Evolutionary conservation across 2,797 vertebrate genomes (phyloP).

Genomic region (Cossypha caffra): DNA sequence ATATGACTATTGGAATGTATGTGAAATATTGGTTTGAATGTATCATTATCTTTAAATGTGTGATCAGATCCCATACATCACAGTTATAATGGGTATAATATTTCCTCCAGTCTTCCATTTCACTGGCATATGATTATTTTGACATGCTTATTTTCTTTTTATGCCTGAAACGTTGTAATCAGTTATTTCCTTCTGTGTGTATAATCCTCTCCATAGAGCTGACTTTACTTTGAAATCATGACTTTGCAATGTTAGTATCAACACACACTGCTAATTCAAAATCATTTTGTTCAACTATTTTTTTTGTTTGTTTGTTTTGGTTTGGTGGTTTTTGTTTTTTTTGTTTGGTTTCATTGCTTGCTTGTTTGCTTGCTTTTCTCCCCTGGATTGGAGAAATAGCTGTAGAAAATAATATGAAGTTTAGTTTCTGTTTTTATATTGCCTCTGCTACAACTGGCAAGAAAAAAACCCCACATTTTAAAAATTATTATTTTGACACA

Average conservation of each 20-base stretch:
- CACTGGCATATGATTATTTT: not conserved
- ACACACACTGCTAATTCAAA: not conserved
- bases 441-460: not conserved
- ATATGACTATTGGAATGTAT: not conserved
- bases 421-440: not conserved
- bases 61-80: not conserved
- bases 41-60: not conserved
- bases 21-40: not conserved
- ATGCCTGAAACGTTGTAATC: not conserved
- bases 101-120: not conserved
- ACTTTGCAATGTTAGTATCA: not conserved
- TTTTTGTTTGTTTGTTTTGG: not conserved
- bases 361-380: not conserved
- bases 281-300: not conserved
- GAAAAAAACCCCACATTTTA: not conserved
- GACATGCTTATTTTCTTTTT: not conserved
- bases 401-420: not conserved
- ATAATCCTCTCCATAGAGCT: not conserved
- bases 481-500: not conserved
- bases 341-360: accelerated
- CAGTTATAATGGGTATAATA: not conserved
- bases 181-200: not conserved
- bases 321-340: not conserved
- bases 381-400: not conserved
- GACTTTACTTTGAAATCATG: not conserved